Percentiles rank a stretch among this genome's conserved stretches.
These are phyloP conservation scores for Glaucidium brasilianum DNA, from an alignment of 2,113 vertebrate species.

Conservation along the genomic window DNA sequence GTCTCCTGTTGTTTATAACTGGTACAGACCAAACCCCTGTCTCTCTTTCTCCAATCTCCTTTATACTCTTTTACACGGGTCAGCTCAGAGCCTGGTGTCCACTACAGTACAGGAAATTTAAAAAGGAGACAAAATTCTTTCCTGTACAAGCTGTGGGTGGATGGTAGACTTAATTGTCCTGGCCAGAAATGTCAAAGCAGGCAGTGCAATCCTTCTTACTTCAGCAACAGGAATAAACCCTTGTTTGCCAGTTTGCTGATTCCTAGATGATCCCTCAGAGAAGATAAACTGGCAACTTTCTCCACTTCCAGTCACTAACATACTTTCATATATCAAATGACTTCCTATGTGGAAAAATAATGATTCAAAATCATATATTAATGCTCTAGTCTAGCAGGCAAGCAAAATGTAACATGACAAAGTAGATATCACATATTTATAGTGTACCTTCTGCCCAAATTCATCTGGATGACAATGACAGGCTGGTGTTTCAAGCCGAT, in stretches of 20 bases:
- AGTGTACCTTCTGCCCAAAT: background rate
- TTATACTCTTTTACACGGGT: background rate
- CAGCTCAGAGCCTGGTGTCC: background rate
- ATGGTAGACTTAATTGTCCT: background rate
- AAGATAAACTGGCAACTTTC: background rate
- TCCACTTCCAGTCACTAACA: background rate
- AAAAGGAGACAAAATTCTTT: background rate
- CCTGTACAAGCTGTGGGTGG: background rate
- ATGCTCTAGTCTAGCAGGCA: background rate
- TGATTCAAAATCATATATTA: background rate
- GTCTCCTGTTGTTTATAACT: background rate
- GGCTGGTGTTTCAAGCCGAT: background rate
- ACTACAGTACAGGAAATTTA: background rate
- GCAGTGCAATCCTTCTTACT: background rate
- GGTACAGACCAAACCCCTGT: background rate
- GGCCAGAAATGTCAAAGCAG: background rate
- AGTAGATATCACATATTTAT: background rate
- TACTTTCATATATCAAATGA: background rate
- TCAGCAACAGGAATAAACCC: background rate
- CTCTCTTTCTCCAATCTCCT: background rate
- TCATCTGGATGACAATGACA: background rate
- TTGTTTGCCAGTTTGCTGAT: background rate
- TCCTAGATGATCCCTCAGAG: background rate
- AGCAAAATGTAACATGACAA: background rate
- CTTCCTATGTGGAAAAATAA: background rate